Conservation (phyloP, 2,797 vertebrate genomes). For the Adrianichthys oophorus region DNA sequence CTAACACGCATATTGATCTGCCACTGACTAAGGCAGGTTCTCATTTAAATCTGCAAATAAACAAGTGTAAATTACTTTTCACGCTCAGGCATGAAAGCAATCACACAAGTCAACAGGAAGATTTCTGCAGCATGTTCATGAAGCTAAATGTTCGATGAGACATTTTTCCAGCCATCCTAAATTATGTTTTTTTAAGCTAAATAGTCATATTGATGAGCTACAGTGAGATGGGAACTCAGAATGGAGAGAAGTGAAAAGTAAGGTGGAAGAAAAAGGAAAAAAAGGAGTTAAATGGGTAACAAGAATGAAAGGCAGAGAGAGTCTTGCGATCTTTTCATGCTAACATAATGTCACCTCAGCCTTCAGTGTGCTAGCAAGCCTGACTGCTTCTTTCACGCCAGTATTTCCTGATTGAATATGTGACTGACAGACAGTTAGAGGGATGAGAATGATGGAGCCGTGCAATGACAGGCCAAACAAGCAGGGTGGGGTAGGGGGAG, state of each 20-base stretch:
- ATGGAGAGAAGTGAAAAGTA: slow-evolving; percentile 44
- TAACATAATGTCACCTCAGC: slow-evolving; percentile 61
- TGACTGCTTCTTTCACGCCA: slow-evolving; percentile 54
- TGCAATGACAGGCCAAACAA: slow-evolving; percentile 53
- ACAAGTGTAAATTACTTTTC: neutral
- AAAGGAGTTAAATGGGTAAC: neutral
- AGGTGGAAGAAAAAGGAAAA: slow-evolving; percentile 18
- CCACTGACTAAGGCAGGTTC: slow-evolving; percentile 18
- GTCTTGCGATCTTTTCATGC: slow-evolving; percentile 63
- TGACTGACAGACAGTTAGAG: slow-evolving; percentile 46
- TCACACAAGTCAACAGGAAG: slow-evolving; percentile 1
- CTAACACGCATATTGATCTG: slow-evolving; percentile 47
- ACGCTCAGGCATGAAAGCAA: slow-evolving; percentile 18
- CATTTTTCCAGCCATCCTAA: slow-evolving; percentile 25
- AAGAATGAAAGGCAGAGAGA: slow-evolving; percentile 25
- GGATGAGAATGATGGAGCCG: slow-evolving; percentile 49
- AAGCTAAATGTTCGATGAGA: slow-evolving; percentile 26
- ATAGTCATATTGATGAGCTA: slow-evolving; percentile 53
- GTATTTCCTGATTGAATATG: slow-evolving; percentile 62
- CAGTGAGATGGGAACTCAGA: slow-evolving; percentile 50
- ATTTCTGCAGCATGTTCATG: slow-evolving; percentile 2
- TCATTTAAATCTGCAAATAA: slow-evolving; percentile 26
- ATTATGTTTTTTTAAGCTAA: slow-evolving; percentile 55
- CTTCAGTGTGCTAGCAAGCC: slow-evolving; percentile 55
- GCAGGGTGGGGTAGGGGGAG: slow-evolving; percentile 12